Evolutionary conservation across 2,888 invertebrate species (phyloP).

Genomic region (Drosophila kambysellisi): DNA sequence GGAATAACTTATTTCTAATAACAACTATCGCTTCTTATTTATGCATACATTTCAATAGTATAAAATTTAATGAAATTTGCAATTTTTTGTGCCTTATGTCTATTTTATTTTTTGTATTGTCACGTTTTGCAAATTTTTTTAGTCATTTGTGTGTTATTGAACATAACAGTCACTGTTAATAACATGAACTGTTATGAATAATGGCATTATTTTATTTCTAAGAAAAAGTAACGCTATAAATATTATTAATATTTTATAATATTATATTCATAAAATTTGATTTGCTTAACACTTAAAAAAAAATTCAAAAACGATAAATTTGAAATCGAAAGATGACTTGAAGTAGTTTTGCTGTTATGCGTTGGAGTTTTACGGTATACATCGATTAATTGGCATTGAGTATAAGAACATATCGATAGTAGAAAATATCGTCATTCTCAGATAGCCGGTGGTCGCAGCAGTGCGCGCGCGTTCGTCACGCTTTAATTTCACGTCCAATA

Average conservation of each 20-base stretch:
- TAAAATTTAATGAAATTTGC: neutral
- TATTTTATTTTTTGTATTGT: conserved; percentile 37
- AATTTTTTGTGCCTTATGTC: neutral
- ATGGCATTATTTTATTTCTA: neutral
- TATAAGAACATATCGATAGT: conserved; percentile 30
- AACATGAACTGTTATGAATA: conserved; percentile 7
- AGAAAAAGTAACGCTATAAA: neutral
- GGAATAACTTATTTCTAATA: neutral
- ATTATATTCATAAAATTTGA: neutral
- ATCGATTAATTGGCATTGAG: conserved; percentile 8
- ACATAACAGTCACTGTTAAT: neutral
- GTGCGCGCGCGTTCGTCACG: conserved; percentile 76
- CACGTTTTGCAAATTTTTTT: conserved; percentile 39
- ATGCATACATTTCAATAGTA: neutral
- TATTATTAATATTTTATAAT: neutral
- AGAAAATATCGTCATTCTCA: conserved; percentile 22
- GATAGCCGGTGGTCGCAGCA: conserved; percentile 67
- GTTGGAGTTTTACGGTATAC: neutral
- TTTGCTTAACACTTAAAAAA: neutral
- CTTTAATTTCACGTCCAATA: conserved; percentile 67
- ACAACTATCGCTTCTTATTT: neutral
- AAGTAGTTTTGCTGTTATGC: neutral
- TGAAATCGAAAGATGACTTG: neutral
- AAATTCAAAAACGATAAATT: neutral
- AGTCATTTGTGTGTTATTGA: conserved; percentile 28